Conservation (phyloP, 2,113 vertebrate species). For the Cyanoderma ruficeps region DNA sequence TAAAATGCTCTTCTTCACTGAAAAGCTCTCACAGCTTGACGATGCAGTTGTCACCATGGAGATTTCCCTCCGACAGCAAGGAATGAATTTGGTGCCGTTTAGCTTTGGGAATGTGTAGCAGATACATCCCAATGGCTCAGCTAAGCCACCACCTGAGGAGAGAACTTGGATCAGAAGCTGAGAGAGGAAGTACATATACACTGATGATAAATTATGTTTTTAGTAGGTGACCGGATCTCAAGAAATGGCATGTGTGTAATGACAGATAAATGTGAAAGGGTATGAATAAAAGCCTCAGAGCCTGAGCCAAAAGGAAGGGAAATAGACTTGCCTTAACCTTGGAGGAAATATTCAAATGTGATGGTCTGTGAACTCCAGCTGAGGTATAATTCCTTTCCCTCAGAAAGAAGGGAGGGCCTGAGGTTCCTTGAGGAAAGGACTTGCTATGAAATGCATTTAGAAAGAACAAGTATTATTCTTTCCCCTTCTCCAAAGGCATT, state of each 20-base stretch:
- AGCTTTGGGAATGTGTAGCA: slow-evolving; percentile 56
- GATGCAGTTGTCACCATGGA: slow-evolving; percentile 76
- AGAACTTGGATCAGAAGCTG: slow-evolving; percentile 43
- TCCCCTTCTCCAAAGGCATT: background rate
- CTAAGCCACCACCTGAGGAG: slow-evolving; percentile 44
- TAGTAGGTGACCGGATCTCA: background rate
- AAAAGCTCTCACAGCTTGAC: slow-evolving; percentile 29
- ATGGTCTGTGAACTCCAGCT: slow-evolving; percentile 15
- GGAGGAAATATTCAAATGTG: slow-evolving; percentile 22
- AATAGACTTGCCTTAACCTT: slow-evolving; percentile 13
- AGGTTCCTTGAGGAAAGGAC: background rate
- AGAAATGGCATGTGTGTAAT: background rate
- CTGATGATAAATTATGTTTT: slow-evolving; percentile 7
- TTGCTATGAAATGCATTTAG: background rate
- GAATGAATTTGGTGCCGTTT: slow-evolving; percentile 6
- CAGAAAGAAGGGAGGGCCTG: background rate
- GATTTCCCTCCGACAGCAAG: slow-evolving; percentile 56
- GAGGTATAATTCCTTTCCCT: background rate
- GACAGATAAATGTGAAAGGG: slow-evolving; percentile 47
- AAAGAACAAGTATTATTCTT: background rate
- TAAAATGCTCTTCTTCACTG: slow-evolving; percentile 4
- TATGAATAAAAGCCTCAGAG: slow-evolving; percentile 23
- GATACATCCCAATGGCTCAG: slow-evolving; percentile 56
- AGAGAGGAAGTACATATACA: slow-evolving; percentile 60
- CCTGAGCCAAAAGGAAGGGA: slow-evolving; percentile 19